These are phyloP conservation scores for Andrena trimmerana DNA, from an alignment of 2,888 invertebrate species.

Conservation along the genomic window DNA sequence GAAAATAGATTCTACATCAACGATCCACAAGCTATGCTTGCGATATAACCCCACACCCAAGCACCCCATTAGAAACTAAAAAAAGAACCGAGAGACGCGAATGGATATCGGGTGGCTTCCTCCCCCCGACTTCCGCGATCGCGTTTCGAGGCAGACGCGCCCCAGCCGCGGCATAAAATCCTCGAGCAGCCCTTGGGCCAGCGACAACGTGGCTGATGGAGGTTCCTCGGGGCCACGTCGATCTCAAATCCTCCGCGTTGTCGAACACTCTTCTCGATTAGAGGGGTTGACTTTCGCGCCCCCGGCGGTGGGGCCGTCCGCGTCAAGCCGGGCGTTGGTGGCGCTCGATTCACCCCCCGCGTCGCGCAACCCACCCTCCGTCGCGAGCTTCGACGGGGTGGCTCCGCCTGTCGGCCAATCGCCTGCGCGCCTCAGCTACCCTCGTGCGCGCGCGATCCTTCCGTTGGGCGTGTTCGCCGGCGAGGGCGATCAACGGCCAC, in stretches of 20 bases:
- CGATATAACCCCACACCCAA: no score
- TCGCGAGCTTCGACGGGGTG: slow-evolving; percentile 26
- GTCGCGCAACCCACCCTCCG: slow-evolving; percentile 23
- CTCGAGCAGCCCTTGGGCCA: slow-evolving; percentile 11
- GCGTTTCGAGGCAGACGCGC: slow-evolving; percentile 3
- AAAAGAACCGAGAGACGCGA: not conserved
- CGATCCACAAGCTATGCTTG: no score
- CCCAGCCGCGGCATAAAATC: slow-evolving; percentile 10
- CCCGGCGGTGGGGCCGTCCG: slow-evolving; percentile 24
- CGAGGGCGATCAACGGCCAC: slow-evolving; percentile 55
- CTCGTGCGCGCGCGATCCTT: slow-evolving; percentile 37
- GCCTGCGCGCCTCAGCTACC: slow-evolving; percentile 35
- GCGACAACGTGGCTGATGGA: slow-evolving; percentile 28
- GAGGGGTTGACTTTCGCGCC: slow-evolving; percentile 66
- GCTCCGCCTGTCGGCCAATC: slow-evolving; percentile 71
- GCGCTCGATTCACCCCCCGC: slow-evolving; percentile 54
- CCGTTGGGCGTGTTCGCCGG: slow-evolving; percentile 55
- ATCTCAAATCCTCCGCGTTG: slow-evolving; percentile 22
- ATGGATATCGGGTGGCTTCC: not conserved
- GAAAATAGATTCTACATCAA: no score
- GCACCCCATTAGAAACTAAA: not conserved
- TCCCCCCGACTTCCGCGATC: not conserved
- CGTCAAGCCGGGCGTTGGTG: slow-evolving; percentile 55
- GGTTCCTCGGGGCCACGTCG: slow-evolving; percentile 7
- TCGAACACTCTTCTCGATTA: slow-evolving; percentile 59